Evolutionary conservation across 2,888 invertebrate species (phyloP), one percentile per base, ranked within the genome.

Genomic region (Lasioglossum figueresi): DNA sequence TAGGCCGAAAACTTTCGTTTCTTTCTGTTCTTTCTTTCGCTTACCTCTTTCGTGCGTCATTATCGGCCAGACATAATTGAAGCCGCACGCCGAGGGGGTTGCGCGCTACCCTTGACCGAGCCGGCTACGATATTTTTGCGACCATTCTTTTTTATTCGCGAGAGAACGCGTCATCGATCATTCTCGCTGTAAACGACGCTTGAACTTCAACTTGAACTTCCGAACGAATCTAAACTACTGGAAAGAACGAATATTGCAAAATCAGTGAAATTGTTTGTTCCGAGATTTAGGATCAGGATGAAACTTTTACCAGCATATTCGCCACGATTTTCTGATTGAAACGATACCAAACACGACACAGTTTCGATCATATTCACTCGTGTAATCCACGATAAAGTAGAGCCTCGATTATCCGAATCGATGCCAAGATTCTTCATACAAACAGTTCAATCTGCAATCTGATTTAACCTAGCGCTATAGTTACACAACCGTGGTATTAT

Each of bases 31-130:
- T 19, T n/a, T 27, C n/a, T 16, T 31, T n/a, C 19, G 8, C 5
- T 16, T 43, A 14, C 31, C 10, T 45, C 31, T 23, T 12, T 34
- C 63, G 43, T 48, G 70, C 75, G 78, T 78, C 78, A 66, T 82
- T 70, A 71, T 74, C 70, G 56, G n/a, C 52, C 43, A 70, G 63
- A 77, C 72, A 34, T 78, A 78, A 84, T 80, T 70, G 80, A 79
- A 40, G 79, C 10, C 45, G 52, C 37, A 71, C 59, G 27, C 71
- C 77, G 78, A 75, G 78, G 19, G 66, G 66, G 34, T 66, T 19
- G 66, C 66, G 66, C 31, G 52, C 34, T 59, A 66, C 66, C 66
- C 66, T 66, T 66, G 66, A 66, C 66, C 66, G 19, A 34, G 34
- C 19, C 59, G 14, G 14, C 59, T 27, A 5, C 59, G 59, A 31